phyloP scores from a whole-genome alignment of 2,888 invertebrate genomes.

The Xylocampa areola region DNA sequence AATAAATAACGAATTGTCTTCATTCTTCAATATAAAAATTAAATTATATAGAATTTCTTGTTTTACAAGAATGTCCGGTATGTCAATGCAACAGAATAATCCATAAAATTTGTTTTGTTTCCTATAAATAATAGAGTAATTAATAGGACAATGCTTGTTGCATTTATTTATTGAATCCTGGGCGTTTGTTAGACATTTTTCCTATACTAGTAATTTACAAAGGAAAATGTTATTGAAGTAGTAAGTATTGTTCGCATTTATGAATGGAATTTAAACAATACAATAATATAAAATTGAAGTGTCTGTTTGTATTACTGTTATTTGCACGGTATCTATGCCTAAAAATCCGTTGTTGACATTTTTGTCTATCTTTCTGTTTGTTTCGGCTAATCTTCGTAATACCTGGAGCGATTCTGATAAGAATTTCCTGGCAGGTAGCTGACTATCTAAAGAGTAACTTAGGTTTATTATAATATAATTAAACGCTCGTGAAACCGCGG shows the following conservation, averaged over 20 bases:
- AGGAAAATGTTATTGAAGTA: conserved; percentile 18
- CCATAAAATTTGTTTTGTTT: conserved; percentile 25
- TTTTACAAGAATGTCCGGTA: conserved; percentile 10
- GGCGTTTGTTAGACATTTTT: conserved; percentile 7
- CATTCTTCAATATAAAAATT: conserved; percentile 19
- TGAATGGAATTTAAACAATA: not conserved
- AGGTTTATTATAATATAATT: too few species aligned
- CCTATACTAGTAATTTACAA: conserved; percentile 1
- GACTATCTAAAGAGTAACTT: too few species aligned
- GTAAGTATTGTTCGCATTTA: conserved; percentile 7
- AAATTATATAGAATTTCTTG: conserved; percentile 21
- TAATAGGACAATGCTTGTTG: conserved; percentile 11
- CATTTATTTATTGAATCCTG: conserved; percentile 19
- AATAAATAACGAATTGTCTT: conserved; percentile 10
- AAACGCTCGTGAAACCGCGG: too few species aligned
- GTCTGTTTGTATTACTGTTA: too few species aligned
- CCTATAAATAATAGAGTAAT: conserved; percentile 23
- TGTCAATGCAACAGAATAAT: conserved; percentile 39
- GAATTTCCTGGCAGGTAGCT: too few species aligned
- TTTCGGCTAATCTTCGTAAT: too few species aligned
- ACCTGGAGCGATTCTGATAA: too few species aligned
- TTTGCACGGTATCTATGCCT: too few species aligned
- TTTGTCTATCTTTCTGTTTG: too few species aligned
- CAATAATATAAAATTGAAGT: not conserved
- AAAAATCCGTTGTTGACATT: too few species aligned